Evolutionary conservation across 2,113 vertebrate genomes (phyloP).

Genomic region (Paradisaea rubra): DNA sequence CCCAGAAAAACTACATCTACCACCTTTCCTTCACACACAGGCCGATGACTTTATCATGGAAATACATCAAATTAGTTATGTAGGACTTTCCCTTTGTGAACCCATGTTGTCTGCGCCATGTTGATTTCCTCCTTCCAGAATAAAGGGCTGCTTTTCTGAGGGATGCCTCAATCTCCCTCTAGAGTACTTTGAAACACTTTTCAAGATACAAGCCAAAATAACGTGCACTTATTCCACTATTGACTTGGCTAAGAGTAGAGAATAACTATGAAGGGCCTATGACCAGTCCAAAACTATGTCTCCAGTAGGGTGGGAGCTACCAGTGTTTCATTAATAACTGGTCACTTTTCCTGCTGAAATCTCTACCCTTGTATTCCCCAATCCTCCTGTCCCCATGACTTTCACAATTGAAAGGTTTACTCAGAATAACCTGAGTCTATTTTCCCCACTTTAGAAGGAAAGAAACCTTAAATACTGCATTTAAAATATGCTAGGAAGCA

Average conservation of each 20-base stretch:
- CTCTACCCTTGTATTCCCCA: not conserved
- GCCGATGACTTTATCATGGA: not conserved
- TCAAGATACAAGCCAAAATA: not conserved
- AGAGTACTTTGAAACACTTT: not conserved
- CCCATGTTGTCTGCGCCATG: not conserved
- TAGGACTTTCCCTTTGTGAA: not conserved
- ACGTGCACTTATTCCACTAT: not conserved
- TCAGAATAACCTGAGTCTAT: not conserved
- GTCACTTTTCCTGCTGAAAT: not conserved
- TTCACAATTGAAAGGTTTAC: not conserved
- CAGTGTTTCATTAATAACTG: not conserved
- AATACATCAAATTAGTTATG: not conserved
- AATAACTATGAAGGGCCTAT: not conserved
- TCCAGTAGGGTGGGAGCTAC: not conserved
- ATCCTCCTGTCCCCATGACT: not conserved
- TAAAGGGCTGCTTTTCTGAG: not conserved
- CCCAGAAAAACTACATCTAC: not conserved
- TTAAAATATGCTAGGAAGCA: not conserved
- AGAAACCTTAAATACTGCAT: not conserved
- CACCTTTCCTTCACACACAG: not conserved
- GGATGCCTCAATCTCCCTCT: not conserved
- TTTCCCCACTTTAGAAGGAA: not conserved
- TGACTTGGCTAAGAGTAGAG: not conserved
- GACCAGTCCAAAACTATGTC: not conserved
- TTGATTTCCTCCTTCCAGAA: not conserved